Base-by-base conservation (phyloP, 2,888 invertebrate genomes). In the Acleris sparsana region DNA sequence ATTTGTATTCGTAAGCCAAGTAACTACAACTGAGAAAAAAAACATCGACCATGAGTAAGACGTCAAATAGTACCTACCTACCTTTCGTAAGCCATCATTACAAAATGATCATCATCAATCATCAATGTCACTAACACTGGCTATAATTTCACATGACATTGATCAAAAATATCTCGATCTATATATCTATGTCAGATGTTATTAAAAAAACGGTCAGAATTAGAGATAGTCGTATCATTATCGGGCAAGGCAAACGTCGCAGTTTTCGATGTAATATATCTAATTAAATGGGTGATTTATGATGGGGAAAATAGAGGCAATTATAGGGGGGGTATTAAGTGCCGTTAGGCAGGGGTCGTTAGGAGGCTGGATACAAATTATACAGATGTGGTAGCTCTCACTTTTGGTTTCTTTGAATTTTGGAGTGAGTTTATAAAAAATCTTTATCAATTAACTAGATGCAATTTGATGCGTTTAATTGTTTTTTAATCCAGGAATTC, bases 211-310 rank as follows among this genome's bases (percentile, higher is more conserved):
- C 9, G 33, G 67, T 48, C 18, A 44, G 67, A 65, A 70, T 69
- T 70, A 33, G 53, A 66, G 71, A 80, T 61, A 43, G 75, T 77
- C 0, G 68, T 60, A 65, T 65, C 46, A 65, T 65, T 65, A 65
- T 52, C 51, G 17, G 22, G 44, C 65, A 61, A 61, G 61, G 65
- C 61, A 60, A 60, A 59, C 63, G 58, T 65, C 58, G 25, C 59
- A 49, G 72, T 39, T 39, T 39, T 39, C 13, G 39, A 39, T 39
- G 39, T 39, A 39, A 73, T 82, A 76, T 79, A 80, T 79, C 83
- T 85, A 85, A 85, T 85, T 82, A 82, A 75, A 70, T 64, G 69
- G 65, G 76, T 86, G 85, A 87, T 87, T 85, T 87, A 87, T 82
- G 78, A 75, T 74, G 74, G 75, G 71, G 71, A 75, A 80, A 83